phyloP scores from a whole-genome alignment of 2,113 vertebrate genomes.

The Hirundichthys speculiger region DNA sequence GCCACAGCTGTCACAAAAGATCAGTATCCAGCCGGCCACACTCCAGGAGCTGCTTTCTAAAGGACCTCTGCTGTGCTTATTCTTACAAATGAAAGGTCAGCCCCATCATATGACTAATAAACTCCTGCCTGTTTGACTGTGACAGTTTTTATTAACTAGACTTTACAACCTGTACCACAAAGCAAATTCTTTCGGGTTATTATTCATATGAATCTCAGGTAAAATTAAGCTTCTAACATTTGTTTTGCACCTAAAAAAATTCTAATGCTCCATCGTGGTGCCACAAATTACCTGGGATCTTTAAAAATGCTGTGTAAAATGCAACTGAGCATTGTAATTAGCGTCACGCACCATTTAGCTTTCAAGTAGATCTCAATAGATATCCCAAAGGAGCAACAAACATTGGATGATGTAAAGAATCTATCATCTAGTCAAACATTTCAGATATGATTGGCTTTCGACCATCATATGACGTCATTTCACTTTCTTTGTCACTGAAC shows the following conservation, averaged over 20 bases:
- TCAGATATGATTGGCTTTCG: conserved; percentile 32
- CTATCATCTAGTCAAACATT: conserved; percentile 34
- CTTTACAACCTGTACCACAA: conserved; percentile 1
- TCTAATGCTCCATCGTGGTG: no score
- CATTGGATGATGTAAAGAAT: conserved; percentile 14
- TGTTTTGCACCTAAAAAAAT: no score
- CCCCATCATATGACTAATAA: conserved; percentile 61
- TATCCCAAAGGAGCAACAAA: no score
- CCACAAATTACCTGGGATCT: no score
- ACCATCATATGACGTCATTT: conserved; percentile 3
- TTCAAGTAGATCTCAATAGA: no score
- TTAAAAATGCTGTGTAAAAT: no score
- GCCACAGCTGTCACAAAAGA: conserved; percentile 69
- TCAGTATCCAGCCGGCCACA: conserved; percentile 62
- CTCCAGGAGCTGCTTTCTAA: conserved; percentile 63
- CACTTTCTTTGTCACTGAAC: conserved; percentile 20
- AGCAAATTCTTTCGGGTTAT: not conserved
- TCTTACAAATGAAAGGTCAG: conserved; percentile 72
- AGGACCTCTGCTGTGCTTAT: conserved; percentile 66
- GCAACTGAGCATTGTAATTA: no score
- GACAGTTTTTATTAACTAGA: conserved; percentile 44
- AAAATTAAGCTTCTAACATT: not conserved
- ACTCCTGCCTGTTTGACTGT: conserved; percentile 44
- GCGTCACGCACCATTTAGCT: no score
- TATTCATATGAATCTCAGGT: not conserved